Evolutionary conservation across 2,888 invertebrate genomes (phyloP).

Genomic region (Metopia argyrocephala): DNA sequence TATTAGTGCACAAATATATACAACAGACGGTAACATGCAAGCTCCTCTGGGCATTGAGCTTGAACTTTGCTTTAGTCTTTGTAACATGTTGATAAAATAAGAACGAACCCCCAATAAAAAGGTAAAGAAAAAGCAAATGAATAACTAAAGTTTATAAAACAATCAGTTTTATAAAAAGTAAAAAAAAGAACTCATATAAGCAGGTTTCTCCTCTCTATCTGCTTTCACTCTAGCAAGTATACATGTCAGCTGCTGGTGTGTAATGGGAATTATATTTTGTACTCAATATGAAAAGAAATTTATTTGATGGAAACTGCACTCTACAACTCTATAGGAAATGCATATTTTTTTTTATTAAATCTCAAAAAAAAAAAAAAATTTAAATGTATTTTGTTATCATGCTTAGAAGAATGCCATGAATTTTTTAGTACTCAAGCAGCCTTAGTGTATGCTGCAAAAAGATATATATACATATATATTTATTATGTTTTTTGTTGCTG

Average conservation of each 20-base stretch:
- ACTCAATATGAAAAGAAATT: constrained; percentile 10
- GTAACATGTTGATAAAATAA: constrained; percentile 3
- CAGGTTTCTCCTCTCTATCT: too few species aligned
- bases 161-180: too few species aligned
- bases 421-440: constrained; percentile 3
- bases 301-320: constrained; percentile 28
- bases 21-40: background rate
- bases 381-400: constrained; percentile 36
- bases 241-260: too few species aligned
- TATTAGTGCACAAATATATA: constrained; percentile 24
- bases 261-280: constrained; percentile 29
- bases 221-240: too few species aligned
- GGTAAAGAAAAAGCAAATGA: background rate
- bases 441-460: constrained; percentile 10
- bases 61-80: constrained; percentile 49
- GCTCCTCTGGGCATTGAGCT: constrained; percentile 51
- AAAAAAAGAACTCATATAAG: too few species aligned
- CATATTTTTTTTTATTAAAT: background rate
- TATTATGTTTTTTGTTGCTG: background rate
- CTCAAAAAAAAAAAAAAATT: constrained; percentile 21
- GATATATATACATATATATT: too few species aligned
- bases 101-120: too few species aligned
- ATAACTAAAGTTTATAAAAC: background rate
- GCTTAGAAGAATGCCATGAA: constrained; percentile 51
- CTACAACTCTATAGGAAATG: background rate